These are phyloP conservation scores for Cerastoderma edule DNA, from an alignment of 2,888 invertebrate species.

Conservation along the genomic window DNA sequence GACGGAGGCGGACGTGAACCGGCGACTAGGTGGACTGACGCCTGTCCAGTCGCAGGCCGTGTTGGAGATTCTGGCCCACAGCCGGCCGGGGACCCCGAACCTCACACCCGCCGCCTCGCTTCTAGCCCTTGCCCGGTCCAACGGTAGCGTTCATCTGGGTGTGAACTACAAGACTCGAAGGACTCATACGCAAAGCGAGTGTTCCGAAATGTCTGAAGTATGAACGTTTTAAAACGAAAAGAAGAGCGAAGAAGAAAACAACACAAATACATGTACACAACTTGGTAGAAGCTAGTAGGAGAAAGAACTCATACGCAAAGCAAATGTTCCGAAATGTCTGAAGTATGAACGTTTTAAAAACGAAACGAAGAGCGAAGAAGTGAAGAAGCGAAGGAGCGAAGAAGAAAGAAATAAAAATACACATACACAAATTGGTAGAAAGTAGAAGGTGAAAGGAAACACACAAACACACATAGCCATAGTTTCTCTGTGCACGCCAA, in stretches of 20 bases:
- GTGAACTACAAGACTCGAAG: slow-evolving; percentile 26
- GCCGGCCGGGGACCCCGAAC: slow-evolving; percentile 40
- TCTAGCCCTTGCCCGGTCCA: slow-evolving; percentile 48
- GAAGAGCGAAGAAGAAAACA: too few relatives aligned
- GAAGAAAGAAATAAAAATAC: too few relatives aligned
- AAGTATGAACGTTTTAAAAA: too few relatives aligned
- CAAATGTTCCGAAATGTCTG: slow-evolving; percentile 53
- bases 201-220: slow-evolving; percentile 45
- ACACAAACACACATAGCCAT: too few relatives aligned
- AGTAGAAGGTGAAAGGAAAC: too few relatives aligned
- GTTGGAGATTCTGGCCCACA: slow-evolving; percentile 41
- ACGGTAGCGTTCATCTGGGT: slow-evolving; percentile 44
- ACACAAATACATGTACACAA: too few relatives aligned
- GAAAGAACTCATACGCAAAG: slow-evolving; percentile 40
- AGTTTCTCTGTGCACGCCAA: too few relatives aligned
- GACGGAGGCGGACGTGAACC: slow-evolving; percentile 40
- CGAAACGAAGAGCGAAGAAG: too few relatives aligned
- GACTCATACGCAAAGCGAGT: slow-evolving; percentile 47
- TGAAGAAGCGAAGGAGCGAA: too few relatives aligned
- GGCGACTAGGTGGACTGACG: slow-evolving; percentile 37
- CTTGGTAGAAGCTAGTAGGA: too few relatives aligned
- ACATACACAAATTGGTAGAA: too few relatives aligned
- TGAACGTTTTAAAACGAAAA: too few relatives aligned
- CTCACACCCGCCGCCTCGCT: slow-evolving; percentile 56
- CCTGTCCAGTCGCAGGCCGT: slow-evolving; percentile 47